Percentiles rank a stretch among this genome's conserved stretches.
phyloP scores from a whole-genome alignment of 2,113 vertebrate genomes.

The Halcyon senegalensis region DNA sequence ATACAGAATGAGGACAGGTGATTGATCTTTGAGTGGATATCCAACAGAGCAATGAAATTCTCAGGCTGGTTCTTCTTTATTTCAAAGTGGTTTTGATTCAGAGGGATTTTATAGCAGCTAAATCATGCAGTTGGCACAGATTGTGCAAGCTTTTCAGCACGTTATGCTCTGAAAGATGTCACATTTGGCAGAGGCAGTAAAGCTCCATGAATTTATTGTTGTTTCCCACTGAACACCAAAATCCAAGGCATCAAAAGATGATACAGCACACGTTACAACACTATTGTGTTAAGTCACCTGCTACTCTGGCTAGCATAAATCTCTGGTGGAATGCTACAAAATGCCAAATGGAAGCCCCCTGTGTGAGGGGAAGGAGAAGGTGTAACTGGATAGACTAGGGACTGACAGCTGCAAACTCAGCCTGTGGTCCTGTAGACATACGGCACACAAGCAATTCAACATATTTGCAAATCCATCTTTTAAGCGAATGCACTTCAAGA shows the following conservation, averaged over 20 bases:
- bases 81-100: conserved; percentile 79
- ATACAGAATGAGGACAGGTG: conserved; percentile 78
- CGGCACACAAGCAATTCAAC: rapidly evolving
- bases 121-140: conserved; percentile 79
- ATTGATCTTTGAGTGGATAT: conserved; percentile 82
- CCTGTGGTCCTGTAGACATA: neutral
- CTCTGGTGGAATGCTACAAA: neutral
- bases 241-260: conserved; percentile 40
- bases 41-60: conserved; percentile 80
- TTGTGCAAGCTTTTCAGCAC: conserved; percentile 75
- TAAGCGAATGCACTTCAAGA: neutral
- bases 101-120: conserved; percentile 79
- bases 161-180: conserved; percentile 77
- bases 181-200: conserved; percentile 80
- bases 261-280: neutral
- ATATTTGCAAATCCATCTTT: neutral
- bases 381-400: neutral
- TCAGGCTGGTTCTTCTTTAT: conserved; percentile 79
- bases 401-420: neutral
- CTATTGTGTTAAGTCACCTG: neutral
- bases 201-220: conserved; percentile 75
- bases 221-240: conserved; percentile 51
- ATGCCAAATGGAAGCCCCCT: neutral
- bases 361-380: neutral
- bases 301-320: neutral